These are phyloP conservation scores for Lasius platythorax DNA, from an alignment of 2,888 invertebrate genomes.

Conservation along the genomic window DNA sequence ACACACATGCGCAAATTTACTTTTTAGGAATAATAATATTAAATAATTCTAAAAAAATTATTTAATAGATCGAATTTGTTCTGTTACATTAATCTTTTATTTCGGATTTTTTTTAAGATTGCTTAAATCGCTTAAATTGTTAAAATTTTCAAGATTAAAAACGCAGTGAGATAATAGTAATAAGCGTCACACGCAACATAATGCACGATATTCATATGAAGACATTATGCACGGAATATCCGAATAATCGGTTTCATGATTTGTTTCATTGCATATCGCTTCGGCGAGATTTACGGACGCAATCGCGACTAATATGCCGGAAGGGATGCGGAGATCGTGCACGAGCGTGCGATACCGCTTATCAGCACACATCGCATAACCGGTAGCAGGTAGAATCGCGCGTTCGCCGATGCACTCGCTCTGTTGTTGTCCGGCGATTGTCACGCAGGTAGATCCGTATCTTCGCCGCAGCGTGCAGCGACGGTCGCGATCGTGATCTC, in stretches of 20 bases:
- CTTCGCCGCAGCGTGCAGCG: conserved; percentile 48
- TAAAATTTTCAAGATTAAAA: background rate
- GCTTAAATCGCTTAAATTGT: background rate
- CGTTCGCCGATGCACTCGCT: conserved; percentile 56
- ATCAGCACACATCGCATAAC: conserved; percentile 62
- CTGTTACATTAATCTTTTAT: background rate
- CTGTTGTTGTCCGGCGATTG: conserved; percentile 71
- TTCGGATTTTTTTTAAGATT: background rate
- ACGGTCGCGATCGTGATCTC: conserved; percentile 2
- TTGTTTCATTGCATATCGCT: conserved; percentile 34
- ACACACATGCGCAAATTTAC: background rate
- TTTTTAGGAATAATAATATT: background rate
- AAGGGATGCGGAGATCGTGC: conserved; percentile 30
- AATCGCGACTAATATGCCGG: conserved; percentile 61
- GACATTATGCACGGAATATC: conserved; percentile 61
- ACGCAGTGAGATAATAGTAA: background rate
- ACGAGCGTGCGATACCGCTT: conserved; percentile 58
- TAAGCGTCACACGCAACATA: background rate
- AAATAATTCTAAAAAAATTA: background rate
- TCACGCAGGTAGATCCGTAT: conserved; percentile 72
- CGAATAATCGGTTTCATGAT: conserved; percentile 41
- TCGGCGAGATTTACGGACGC: conserved; percentile 53
- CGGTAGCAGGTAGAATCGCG: conserved; percentile 54
- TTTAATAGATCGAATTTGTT: too few species aligned
- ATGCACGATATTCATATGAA: conserved; percentile 5